phyloP scores from a whole-genome alignment of 2,888 invertebrate species.

The Stratiomys singularior region DNA sequence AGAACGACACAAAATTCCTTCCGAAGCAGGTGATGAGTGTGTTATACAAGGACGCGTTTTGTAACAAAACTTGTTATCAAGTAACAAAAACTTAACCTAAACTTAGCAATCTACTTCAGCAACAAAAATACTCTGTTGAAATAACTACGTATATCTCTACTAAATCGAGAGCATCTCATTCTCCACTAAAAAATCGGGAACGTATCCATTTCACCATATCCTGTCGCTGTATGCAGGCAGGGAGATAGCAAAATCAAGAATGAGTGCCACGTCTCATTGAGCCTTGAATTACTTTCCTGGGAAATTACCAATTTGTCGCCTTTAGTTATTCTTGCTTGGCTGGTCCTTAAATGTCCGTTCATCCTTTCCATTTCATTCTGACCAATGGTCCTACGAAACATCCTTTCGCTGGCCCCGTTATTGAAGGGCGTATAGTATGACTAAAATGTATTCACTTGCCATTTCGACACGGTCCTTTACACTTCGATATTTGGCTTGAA shows the following conservation, averaged over 20 bases:
- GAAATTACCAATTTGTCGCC: constrained; percentile 47
- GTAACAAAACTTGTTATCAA: too few species aligned
- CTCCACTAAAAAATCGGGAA: too few species aligned
- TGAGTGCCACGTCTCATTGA: constrained; percentile 39
- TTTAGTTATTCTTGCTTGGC: constrained; percentile 43
- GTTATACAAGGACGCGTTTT: background rate
- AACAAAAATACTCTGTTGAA: too few species aligned
- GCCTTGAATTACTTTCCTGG: constrained; percentile 43
- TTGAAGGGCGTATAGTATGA: background rate
- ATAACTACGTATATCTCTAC: too few species aligned
- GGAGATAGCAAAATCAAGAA: background rate
- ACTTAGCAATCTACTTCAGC: too few species aligned
- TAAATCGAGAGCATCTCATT: too few species aligned
- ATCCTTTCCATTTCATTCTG: constrained; percentile 7
- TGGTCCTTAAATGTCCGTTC: constrained; percentile 37
- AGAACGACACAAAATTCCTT: background rate
- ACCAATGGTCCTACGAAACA: background rate
- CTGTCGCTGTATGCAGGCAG: background rate
- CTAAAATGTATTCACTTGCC: constrained; percentile 6
- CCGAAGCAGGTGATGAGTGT: background rate
- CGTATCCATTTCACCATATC: too few species aligned
- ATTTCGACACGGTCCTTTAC: constrained; percentile 36
- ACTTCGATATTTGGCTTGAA: constrained; percentile 30
- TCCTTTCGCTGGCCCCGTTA: background rate
- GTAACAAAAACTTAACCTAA: too few species aligned